Base-by-base conservation (phyloP, 2,888 invertebrate species). In the Trilocha varians region DNA sequence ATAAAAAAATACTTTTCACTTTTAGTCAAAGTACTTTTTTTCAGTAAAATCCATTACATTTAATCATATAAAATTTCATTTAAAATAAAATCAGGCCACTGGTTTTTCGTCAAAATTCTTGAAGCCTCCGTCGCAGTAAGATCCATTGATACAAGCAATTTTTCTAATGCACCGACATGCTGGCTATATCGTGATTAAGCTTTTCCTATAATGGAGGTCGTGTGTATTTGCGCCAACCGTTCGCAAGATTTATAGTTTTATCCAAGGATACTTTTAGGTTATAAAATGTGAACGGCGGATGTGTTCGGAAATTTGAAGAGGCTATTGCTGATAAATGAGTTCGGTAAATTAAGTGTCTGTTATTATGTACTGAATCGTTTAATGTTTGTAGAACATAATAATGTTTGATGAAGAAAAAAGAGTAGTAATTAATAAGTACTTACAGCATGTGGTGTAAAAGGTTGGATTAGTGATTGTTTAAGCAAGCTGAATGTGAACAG, bases 111-210 rank as follows among this genome's bases (percentile, higher is more conserved):
- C 44, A 44, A 32, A 45, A 44, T 43, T 47, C 36, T 36, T 37
- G 36, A 43, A 39, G 42, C 39, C 35, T 44, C 42, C 40, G 34
- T 38, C 49, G 43, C 49, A 56, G 55, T 55, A 49, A 44, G 41
- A 39, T 51, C 55, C 55, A 65, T 66, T 60, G 59, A 54, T 55
- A 58, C 45, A 47, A 64, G 67, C 59, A 66, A 69, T 69, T 63
- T 64, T 68, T 68, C 63, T 69, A 70, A 70, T 70, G 69, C 67
- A 60, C 49, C 54, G 50, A 59, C 59, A 59, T 49, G 53, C 48
- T 51, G 53, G 54, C 65, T 65, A 63, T 70, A 66, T 62, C 65
- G 55, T 62, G 69, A 70, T 69, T 70, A 66, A 69, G 67, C 36
- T 53, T 50, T 47, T 50, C 47, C 49, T 48, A 43, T 55, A 53